A percentile compares a stretch with the other conserved stretches of the same genome.
phyloP scores from a whole-genome alignment of 2,113 vertebrate genomes.

The Sula dactylatra region DNA sequence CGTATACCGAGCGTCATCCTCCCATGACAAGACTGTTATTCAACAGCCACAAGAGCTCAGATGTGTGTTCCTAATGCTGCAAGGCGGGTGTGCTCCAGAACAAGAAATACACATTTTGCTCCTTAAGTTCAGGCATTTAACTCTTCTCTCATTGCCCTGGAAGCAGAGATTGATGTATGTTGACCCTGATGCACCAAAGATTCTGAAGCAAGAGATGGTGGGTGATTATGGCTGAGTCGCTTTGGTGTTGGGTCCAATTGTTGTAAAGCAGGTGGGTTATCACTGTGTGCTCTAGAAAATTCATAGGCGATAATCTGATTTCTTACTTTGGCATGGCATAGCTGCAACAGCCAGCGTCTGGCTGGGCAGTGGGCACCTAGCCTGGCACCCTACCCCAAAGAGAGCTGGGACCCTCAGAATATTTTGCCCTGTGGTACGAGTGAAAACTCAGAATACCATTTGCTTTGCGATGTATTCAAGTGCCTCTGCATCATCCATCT shows the following conservation, averaged over 20 bases:
- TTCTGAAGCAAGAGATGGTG: neutral
- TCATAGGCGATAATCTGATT: no score
- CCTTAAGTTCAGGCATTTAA: neutral
- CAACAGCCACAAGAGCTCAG: neutral
- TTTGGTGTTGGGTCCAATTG: neutral
- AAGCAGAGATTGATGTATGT: neutral
- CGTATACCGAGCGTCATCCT: neutral
- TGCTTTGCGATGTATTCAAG: neutral
- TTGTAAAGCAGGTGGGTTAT: neutral
- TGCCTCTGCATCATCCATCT: neutral
- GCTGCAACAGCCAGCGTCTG: neutral
- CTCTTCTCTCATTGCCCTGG: neutral
- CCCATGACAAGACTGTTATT: neutral
- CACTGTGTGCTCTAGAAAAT: rapidly evolving
- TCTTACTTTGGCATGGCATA: neutral
- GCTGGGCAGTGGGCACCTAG: rapidly evolving
- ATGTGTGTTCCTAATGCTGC: rapidly evolving
- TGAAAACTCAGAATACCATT: no score
- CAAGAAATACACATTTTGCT: neutral
- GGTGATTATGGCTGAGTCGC: neutral
- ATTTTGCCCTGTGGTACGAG: neutral
- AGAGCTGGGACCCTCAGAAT: no score
- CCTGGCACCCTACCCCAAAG: neutral
- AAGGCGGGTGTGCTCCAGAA: neutral
- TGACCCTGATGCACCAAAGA: neutral